Percentiles rank a stretch among this genome's conserved stretches.
Conservation (phyloP, 2,797 vertebrate species). For the Sphenopsis melanotis region DNA sequence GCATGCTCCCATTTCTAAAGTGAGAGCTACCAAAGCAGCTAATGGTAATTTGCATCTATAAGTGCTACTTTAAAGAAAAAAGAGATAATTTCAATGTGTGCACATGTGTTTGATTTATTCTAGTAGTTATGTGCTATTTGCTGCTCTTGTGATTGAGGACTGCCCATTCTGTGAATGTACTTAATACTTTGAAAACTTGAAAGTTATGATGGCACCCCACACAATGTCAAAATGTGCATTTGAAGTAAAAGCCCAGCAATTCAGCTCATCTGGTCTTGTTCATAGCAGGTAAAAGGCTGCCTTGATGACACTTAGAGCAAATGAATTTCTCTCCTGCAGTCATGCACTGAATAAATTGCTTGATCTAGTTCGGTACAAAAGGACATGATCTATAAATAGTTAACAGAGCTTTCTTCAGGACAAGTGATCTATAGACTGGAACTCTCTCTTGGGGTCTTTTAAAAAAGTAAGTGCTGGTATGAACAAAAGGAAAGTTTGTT, state of each 20-base stretch:
- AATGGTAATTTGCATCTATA: constrained; percentile 20
- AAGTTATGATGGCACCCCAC: constrained; percentile 26
- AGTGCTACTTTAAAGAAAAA: constrained; percentile 23
- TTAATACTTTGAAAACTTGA: constrained; percentile 58
- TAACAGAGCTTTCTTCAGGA: constrained; percentile 57
- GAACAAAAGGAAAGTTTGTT: constrained; percentile 67
- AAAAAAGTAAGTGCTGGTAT: constrained; percentile 56
- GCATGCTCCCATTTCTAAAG: not conserved
- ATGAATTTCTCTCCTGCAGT: constrained; percentile 60
- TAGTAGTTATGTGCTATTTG: constrained; percentile 19
- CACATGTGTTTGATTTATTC: constrained; percentile 31
- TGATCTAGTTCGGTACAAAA: constrained; percentile 64
- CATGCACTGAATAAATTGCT: constrained; percentile 61
- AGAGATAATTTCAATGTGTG: not conserved
- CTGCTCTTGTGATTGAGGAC: not conserved
- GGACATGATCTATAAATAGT: constrained; percentile 65
- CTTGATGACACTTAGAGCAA: constrained; percentile 62
- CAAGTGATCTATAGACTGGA: constrained; percentile 52
- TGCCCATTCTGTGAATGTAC: constrained; percentile 28
- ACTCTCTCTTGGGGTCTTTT: constrained; percentile 64
- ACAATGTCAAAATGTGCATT: constrained; percentile 49
- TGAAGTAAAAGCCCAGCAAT: constrained; percentile 52
- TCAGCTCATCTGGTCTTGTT: constrained; percentile 56
- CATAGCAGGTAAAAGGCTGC: constrained; percentile 61
- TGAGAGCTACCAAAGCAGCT: not conserved